phyloP scores from a whole-genome alignment of 2,797 vertebrate species.

The Vespertilio murinus region DNA sequence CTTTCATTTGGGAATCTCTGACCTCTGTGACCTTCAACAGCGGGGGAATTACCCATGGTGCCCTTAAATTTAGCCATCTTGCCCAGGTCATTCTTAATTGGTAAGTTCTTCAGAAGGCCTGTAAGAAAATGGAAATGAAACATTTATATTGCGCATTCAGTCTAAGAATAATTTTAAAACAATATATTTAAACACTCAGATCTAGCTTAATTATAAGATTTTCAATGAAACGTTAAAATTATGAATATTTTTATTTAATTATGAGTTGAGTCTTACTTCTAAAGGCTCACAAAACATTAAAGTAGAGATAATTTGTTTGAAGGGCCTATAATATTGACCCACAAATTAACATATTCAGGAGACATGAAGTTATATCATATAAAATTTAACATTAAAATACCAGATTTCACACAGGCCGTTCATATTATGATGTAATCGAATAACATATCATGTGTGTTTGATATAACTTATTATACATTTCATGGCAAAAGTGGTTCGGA shows the following conservation, averaged over 20 bases:
- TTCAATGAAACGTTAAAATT: slow-evolving; percentile 4
- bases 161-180: slow-evolving; percentile 27
- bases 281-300: background rate
- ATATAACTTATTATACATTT: slow-evolving; percentile 3
- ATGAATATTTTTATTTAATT: background rate
- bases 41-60: rapidly evolving
- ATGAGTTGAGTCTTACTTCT: background rate
- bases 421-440: background rate
- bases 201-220: background rate
- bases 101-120: background rate
- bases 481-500: background rate
- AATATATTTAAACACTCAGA: background rate
- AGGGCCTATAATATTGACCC: background rate
- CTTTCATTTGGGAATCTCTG: background rate
- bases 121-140: background rate
- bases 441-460: background rate
- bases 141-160: background rate
- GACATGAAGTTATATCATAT: background rate
- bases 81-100: background rate
- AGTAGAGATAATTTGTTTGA: background rate
- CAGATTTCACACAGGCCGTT: background rate
- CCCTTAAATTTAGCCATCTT: background rate
- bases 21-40: background rate
- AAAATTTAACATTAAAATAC: background rate
- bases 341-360: background rate